Percentiles rank a stretch among this genome's conserved stretches.
Evolutionary conservation across 2,113 vertebrate species (phyloP).

Genomic region (Tupaia chinensis): DNA sequence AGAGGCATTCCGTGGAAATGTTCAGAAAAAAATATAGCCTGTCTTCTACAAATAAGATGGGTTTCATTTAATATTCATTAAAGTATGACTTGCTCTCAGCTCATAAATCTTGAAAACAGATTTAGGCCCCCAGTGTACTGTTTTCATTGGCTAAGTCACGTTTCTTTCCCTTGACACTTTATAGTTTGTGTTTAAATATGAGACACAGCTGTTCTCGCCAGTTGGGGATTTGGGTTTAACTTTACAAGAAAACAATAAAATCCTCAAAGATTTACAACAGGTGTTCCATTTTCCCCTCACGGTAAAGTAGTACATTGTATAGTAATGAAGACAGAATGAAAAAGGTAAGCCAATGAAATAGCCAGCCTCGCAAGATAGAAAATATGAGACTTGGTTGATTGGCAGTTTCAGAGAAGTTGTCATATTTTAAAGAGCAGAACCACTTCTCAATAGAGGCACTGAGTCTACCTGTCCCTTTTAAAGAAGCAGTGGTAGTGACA

Average conservation of each 20-base stretch:
- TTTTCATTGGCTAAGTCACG: slow-evolving; percentile 64
- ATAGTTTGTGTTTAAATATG: slow-evolving; percentile 67
- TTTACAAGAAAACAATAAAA: slow-evolving; percentile 73
- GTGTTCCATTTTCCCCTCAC: slow-evolving; percentile 32
- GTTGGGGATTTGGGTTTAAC: slow-evolving; percentile 51
- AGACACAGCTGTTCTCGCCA: slow-evolving; percentile 54
- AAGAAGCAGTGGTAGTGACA: neutral
- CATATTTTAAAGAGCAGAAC: neutral
- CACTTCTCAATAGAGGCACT: neutral
- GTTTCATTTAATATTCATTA: slow-evolving; percentile 69
- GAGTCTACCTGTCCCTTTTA: neutral
- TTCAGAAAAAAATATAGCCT: slow-evolving; percentile 1
- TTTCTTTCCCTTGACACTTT: slow-evolving; percentile 67
- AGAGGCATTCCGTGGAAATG: neutral
- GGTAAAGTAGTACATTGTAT: slow-evolving; percentile 41
- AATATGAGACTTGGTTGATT: neutral
- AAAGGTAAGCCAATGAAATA: neutral
- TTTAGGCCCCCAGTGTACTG: neutral
- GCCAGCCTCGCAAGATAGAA: neutral
- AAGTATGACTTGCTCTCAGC: slow-evolving; percentile 64
- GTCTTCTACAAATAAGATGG: neutral
- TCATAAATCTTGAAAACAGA: slow-evolving; percentile 74
- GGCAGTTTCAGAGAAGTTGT: neutral
- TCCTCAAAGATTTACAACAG: slow-evolving; percentile 64
- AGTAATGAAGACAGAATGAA: neutral